These are phyloP conservation scores for Caenorhabditis imperialis DNA, from an alignment of 2,888 invertebrate genomes.

Conservation along the genomic window DNA sequence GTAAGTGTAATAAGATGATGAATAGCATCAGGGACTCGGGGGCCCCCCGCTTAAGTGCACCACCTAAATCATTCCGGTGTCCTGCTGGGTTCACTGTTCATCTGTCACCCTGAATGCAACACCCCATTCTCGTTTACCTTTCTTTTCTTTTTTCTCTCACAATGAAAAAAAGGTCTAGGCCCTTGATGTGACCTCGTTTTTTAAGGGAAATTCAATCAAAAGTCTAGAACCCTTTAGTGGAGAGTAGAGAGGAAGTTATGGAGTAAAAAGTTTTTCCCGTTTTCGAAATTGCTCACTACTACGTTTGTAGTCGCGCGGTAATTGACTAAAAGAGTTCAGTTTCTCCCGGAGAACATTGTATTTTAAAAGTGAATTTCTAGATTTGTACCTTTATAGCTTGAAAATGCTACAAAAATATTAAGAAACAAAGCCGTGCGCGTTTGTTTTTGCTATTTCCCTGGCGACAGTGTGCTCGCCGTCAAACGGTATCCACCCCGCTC, in stretches of 20 bases:
- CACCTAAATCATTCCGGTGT: constrained; percentile 41
- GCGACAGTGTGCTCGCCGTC: constrained; percentile 6
- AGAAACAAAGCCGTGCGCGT: no score
- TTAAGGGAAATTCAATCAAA: constrained; percentile 19
- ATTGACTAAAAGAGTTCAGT: no score
- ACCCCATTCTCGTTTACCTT: constrained; percentile 20
- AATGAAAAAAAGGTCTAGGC: constrained; percentile 10
- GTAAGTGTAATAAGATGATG: constrained; percentile 55
- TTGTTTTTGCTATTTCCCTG: no score
- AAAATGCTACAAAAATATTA: no score
- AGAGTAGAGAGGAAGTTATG: no score
- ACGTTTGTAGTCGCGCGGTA: no score
- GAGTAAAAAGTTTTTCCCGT: no score
- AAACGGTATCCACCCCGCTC: constrained; percentile 26
- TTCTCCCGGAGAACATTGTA: no score
- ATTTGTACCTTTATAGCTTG: no score
- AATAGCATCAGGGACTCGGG: constrained; percentile 41
- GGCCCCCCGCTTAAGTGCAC: constrained; percentile 37
- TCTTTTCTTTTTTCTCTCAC: neutral
- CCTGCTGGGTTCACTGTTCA: constrained; percentile 48
- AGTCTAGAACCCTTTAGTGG: no score
- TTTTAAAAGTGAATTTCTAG: no score
- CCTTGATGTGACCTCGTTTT: constrained; percentile 23
- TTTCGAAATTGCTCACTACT: no score
- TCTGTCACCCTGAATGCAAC: constrained; percentile 45